Conservation (phyloP, 1,140 invertebrate genomes). For the fruit fly (Drosophila melanogaster) region DNA sequence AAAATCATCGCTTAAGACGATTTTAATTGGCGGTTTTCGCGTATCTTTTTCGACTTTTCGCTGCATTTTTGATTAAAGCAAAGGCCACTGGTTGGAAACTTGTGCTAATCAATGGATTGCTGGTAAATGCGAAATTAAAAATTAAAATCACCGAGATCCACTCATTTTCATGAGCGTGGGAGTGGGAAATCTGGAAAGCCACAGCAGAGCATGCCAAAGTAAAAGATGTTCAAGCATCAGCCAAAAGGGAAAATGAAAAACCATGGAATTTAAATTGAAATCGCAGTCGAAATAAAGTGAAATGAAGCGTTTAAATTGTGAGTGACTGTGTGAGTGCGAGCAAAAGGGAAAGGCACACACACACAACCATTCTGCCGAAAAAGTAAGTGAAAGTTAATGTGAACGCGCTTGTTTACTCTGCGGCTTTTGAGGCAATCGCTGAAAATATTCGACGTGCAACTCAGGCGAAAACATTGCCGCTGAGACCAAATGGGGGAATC, state of each 20-base stretch:
- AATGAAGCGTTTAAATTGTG: slow-evolving; percentile 77
- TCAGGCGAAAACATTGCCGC: slow-evolving; percentile 67
- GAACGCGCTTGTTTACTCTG: slow-evolving; percentile 74
- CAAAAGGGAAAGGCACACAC: slow-evolving; percentile 6
- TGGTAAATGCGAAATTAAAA: slow-evolving; percentile 67
- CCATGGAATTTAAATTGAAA: slow-evolving; percentile 81
- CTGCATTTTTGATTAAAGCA: slow-evolving; percentile 55
- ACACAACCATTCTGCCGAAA: slow-evolving; percentile 5
- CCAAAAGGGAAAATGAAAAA: slow-evolving; percentile 51
- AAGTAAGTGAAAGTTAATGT: slow-evolving; percentile 74
- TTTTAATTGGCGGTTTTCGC: slow-evolving; percentile 21
- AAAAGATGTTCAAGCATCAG: slow-evolving; percentile 48
- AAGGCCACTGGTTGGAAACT: slow-evolving; percentile 6
- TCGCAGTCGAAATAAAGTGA: slow-evolving; percentile 82
- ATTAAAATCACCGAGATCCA: slow-evolving; percentile 73
- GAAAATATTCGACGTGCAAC: slow-evolving; percentile 77
- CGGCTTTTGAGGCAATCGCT: slow-evolving; percentile 62
- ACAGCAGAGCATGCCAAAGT: slow-evolving; percentile 40
- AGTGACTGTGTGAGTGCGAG: slow-evolving; percentile 13
- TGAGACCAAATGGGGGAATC: slow-evolving; percentile 35
- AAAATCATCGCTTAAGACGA: background rate
- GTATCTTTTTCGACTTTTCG: slow-evolving; percentile 1
- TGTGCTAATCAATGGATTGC: slow-evolving; percentile 28
- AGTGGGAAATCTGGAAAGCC: slow-evolving; percentile 34
- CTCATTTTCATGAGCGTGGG: slow-evolving; percentile 50